A percentile compares a stretch with the other conserved stretches of the same genome.
These are phyloP conservation scores for Pagetopsis macropterus DNA, from an alignment of 2,797 vertebrate genomes.

Conservation along the genomic window DNA sequence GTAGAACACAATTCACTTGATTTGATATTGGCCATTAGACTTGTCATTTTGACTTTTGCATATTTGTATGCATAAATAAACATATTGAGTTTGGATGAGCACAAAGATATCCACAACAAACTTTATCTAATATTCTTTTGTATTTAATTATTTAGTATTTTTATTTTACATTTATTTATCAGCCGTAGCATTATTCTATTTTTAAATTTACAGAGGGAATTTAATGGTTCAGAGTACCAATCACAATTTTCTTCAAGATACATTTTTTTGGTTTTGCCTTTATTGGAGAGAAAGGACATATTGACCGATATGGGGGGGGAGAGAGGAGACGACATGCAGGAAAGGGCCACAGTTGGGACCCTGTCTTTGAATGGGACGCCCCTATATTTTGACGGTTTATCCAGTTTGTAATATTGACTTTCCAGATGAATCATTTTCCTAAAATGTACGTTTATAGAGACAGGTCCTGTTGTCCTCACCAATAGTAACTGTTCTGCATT, in stretches of 20 bases:
- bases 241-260: too few relatives aligned
- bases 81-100: background rate
- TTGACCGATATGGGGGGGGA: too few relatives aligned
- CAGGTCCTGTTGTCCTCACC: background rate
- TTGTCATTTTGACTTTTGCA: background rate
- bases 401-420: background rate
- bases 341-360: too few relatives aligned
- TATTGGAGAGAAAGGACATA: too few relatives aligned
- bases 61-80: background rate
- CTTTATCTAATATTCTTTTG: background rate
- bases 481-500: conserved; percentile 10
- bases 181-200: background rate
- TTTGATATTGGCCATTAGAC: background rate
- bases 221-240: background rate
- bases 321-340: too few relatives aligned
- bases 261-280: too few relatives aligned
- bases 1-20: background rate
- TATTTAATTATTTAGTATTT: background rate
- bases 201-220: background rate
- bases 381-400: background rate
- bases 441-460: conserved; percentile 12
- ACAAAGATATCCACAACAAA: background rate
- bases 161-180: background rate
- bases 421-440: background rate
- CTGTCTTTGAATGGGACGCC: too few relatives aligned